Evolutionary conservation across 2,797 vertebrate species (phyloP).

Genomic region (Gymnodraco acuticeps): DNA sequence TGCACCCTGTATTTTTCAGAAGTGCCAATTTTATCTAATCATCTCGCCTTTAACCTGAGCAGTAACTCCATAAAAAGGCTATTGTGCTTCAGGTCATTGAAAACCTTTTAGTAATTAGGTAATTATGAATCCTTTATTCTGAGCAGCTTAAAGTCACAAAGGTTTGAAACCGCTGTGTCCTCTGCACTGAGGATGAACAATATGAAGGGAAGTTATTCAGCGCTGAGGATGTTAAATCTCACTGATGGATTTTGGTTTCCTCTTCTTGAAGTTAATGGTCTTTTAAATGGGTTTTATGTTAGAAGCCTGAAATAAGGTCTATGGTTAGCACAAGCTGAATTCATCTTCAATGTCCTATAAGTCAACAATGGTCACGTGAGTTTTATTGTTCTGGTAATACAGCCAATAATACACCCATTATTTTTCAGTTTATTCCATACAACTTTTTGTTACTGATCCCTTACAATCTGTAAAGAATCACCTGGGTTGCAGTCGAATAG

Average conservation of each 20-base stretch:
- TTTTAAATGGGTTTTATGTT: conserved; percentile 28
- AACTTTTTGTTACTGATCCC: too few relatives aligned
- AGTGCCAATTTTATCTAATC: conserved; percentile 48
- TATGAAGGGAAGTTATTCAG: conserved; percentile 45
- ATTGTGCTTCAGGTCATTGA: conserved; percentile 65
- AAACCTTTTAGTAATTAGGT: conserved; percentile 60
- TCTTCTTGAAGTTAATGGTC: too few relatives aligned
- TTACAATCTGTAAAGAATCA: too few relatives aligned
- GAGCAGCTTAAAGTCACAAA: conserved; percentile 58
- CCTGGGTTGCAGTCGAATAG: too few relatives aligned
- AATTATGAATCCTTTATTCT: conserved; percentile 65
- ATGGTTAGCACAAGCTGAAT: not conserved
- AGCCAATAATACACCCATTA: too few relatives aligned
- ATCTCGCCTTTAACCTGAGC: conserved; percentile 33
- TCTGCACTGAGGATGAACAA: conserved; percentile 9
- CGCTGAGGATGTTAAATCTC: conserved; percentile 39
- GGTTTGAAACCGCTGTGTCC: conserved; percentile 39
- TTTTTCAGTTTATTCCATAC: too few relatives aligned
- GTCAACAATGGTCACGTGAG: too few relatives aligned
- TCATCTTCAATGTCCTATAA: too few relatives aligned
- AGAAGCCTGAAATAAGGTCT: not conserved
- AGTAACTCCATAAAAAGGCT: conserved; percentile 55
- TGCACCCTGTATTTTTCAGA: conserved; percentile 40
- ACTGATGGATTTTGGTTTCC: conserved; percentile 26
- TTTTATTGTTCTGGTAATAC: too few relatives aligned